phyloP scores from a whole-genome alignment of 2,888 invertebrate species.

The Xestoiulus laeticollis region DNA sequence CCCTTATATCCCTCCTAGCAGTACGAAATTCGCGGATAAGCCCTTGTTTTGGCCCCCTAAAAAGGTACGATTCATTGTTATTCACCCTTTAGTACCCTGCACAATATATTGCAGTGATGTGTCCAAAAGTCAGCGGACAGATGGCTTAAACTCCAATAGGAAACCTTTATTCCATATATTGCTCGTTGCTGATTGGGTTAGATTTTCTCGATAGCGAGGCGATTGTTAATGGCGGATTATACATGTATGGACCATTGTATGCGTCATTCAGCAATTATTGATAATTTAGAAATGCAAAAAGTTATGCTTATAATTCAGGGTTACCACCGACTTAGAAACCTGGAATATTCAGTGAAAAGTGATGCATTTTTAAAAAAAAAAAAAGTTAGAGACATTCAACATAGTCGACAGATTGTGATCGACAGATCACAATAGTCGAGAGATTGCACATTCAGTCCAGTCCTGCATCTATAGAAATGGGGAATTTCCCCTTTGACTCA shows the following conservation, averaged over 20 bases:
- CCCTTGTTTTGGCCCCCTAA: neutral
- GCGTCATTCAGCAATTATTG: neutral
- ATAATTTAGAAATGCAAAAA: neutral
- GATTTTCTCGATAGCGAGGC: neutral
- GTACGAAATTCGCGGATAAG: neutral
- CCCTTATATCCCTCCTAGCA: neutral
- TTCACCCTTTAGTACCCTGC: slow-evolving; percentile 2
- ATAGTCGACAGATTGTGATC: too few relatives aligned
- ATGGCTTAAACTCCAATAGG: slow-evolving; percentile 6
- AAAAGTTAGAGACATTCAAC: too few relatives aligned
- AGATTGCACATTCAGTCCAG: too few relatives aligned
- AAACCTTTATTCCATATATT: neutral
- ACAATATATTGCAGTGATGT: neutral
- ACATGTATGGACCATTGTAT: neutral
- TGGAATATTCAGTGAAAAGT: too few relatives aligned
- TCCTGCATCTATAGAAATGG: too few relatives aligned
- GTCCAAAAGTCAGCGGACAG: neutral
- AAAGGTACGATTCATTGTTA: neutral
- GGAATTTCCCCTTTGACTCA: too few relatives aligned
- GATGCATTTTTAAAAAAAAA: too few relatives aligned
- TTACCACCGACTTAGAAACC: too few relatives aligned
- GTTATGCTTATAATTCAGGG: too few relatives aligned
- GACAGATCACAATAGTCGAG: too few relatives aligned
- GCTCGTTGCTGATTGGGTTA: neutral
- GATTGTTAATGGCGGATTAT: neutral